Base-by-base conservation (phyloP, 2,113 vertebrate species). In the Furnarius figulus region DNA sequence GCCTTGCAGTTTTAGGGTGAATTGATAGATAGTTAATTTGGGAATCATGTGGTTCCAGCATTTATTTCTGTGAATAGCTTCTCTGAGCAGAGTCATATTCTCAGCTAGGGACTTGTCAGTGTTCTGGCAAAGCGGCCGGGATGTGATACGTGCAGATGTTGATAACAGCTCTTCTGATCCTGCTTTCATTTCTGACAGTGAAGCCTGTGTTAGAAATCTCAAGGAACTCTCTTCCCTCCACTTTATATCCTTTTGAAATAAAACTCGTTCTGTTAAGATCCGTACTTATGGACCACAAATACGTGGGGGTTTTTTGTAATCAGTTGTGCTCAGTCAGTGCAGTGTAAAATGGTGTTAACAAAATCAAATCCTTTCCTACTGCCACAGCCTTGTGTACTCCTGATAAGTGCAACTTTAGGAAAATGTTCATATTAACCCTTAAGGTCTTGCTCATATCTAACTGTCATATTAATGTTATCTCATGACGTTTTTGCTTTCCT, bases 401-500 rank as follows among this genome's bases (percentile, higher is more conserved):
- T 55, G 20, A 35, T 23, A 78, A 73, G 9, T 24, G 8, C 44
- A 63, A 8, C 55, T 70, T 55, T 2, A 74, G 33, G 37, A 59
- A 58, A 63, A 68, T 18, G 52, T 82, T 53, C 6, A 12, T 35
- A 49, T 80, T 63, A 65, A 59, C 31, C n/a, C 6, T 37, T 44
- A 76, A 63, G 75, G 78, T 22, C 47, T 78, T 72, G 30, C 63
- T 95, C 2, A 4, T 80, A 20, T 42, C n/a, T 76, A 31, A 53
- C 50, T 77, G 86, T n/a, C 40, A 37, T 70, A 30, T 35, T 71
- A 44, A 62, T 44, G 10, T 72, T 89, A 19, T 75, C 73, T 95
- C 68, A 42, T n/a, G 19, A 83, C 20, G 6, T 83, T 89, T 76
- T 96, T 98, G 72, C 95, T 98, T 94, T 95, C 75, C 28, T 81